phyloP scores from a whole-genome alignment of 2,888 invertebrate species.

The Ochropleura plecta region DNA sequence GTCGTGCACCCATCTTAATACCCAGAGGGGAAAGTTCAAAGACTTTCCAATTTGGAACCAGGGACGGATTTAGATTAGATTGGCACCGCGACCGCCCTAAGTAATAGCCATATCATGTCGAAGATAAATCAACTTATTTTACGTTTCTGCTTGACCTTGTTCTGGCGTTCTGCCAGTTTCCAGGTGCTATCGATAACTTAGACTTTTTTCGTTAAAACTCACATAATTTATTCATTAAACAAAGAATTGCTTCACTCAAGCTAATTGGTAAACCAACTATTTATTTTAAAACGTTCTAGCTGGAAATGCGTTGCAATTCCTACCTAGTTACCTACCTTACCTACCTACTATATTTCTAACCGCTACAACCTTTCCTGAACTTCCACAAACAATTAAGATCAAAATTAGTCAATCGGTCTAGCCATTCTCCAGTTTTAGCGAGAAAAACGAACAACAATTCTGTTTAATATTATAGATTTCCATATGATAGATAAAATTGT shows the following conservation, averaged over 20 bases:
- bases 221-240: neutral
- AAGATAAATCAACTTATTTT: conserved; percentile 60
- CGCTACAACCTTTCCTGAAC: no score
- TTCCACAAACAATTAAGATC: no score
- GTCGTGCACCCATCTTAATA: conserved; percentile 78
- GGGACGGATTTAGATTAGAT: conserved; percentile 69
- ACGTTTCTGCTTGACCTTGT: conserved; percentile 26
- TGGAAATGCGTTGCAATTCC: no score
- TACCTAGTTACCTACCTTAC: no score
- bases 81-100: conserved; percentile 40
- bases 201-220: conserved; percentile 19
- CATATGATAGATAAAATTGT: neutral
- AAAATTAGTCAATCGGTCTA: no score
- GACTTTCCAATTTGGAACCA: conserved; percentile 81
- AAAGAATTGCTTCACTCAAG: neutral
- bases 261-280: conserved; percentile 1
- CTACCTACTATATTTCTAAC: no score
- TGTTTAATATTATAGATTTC: no score
- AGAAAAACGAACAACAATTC: no score
- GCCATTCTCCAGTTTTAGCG: no score
- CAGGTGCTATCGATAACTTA: conserved; percentile 38
- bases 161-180: conserved; percentile 39
- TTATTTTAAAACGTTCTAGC: neutral
- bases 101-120: conserved; percentile 57
- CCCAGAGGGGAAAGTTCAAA: conserved; percentile 85